Percentiles rank a stretch among this genome's conserved stretches.
Conservation (phyloP, 1,140 invertebrate genomes). For the Zaprionus capensis region DNA sequence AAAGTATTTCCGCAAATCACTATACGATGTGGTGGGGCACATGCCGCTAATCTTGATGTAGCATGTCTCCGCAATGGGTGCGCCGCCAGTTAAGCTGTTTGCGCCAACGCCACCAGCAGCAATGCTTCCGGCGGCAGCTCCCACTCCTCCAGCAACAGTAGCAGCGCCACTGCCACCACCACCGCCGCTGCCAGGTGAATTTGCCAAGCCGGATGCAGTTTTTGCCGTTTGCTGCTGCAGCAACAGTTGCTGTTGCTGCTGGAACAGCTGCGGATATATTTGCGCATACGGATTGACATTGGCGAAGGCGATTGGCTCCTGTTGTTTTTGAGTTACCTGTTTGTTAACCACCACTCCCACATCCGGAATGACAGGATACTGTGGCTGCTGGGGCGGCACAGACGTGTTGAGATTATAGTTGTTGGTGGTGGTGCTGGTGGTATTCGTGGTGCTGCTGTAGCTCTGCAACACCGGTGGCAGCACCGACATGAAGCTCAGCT, state of each 20-base stretch:
- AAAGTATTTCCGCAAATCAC: conserved; percentile 93
- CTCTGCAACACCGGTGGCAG: conserved; percentile 55
- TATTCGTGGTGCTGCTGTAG: conserved; percentile 49
- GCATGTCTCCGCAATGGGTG: conserved; percentile 78
- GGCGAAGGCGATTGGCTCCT: conserved; percentile 74
- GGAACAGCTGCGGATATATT: conserved; percentile 79
- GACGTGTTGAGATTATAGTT: conserved; percentile 62
- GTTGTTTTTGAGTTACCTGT: background rate
- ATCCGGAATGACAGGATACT: conserved; percentile 25
- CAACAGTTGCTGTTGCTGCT: conserved; percentile 64
- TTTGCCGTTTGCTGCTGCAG: conserved; percentile 59
- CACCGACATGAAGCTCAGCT: conserved; percentile 29
- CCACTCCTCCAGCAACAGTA: background rate
- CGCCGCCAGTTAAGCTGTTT: background rate
- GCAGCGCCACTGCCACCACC: background rate
- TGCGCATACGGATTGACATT: conserved; percentile 79
- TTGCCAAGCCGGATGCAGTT: conserved; percentile 25
- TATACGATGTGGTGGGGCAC: conserved; percentile 88
- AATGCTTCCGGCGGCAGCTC: background rate
- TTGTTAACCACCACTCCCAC: conserved; percentile 33
- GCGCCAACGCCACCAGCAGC: background rate
- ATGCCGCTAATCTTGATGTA: conserved; percentile 90
- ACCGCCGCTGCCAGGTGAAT: conserved; percentile 7
- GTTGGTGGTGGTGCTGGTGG: conserved; percentile 45
- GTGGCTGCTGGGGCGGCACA: conserved; percentile 12